These are phyloP conservation scores for Chlorocebus sabaeus DNA, from an alignment of 2,113 vertebrate genomes.

Conservation along the genomic window DNA sequence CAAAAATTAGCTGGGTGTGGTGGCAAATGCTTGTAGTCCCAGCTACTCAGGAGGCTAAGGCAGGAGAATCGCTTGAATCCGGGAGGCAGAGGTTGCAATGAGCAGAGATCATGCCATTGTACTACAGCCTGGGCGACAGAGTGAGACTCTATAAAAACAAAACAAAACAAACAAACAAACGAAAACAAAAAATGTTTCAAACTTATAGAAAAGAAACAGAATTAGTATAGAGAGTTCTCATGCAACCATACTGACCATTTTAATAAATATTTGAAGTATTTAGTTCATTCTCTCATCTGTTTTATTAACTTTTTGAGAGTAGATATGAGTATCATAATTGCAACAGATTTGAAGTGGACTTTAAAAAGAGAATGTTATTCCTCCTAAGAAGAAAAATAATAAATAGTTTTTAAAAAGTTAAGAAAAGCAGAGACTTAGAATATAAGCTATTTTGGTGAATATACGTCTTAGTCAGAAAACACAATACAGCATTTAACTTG, in stretches of 20 bases:
- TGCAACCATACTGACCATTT: background rate
- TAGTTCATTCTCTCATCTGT: background rate
- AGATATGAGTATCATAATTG: background rate
- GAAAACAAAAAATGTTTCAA: background rate
- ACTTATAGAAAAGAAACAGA: background rate
- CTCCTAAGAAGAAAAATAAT: background rate
- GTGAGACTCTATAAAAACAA: too few species aligned
- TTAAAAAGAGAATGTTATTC: background rate
- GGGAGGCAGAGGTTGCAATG: too few species aligned
- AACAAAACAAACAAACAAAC: too few species aligned
- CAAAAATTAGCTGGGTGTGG: too few species aligned
- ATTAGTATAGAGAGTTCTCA: background rate
- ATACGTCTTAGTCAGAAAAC: background rate
- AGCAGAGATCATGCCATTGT: too few species aligned
- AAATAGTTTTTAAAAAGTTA: background rate
- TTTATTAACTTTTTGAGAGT: background rate
- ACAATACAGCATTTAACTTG: background rate
- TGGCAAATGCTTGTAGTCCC: too few species aligned
- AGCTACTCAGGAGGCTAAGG: too few species aligned
- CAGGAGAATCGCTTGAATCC: too few species aligned
- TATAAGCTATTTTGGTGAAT: background rate
- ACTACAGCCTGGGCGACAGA: too few species aligned
- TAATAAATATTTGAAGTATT: background rate
- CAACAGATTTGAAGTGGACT: background rate
- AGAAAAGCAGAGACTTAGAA: background rate